These are phyloP conservation scores for Cyphomyrus plagiostoma DNA, from an alignment of 2,113 vertebrate genomes.

Conservation along the genomic window DNA sequence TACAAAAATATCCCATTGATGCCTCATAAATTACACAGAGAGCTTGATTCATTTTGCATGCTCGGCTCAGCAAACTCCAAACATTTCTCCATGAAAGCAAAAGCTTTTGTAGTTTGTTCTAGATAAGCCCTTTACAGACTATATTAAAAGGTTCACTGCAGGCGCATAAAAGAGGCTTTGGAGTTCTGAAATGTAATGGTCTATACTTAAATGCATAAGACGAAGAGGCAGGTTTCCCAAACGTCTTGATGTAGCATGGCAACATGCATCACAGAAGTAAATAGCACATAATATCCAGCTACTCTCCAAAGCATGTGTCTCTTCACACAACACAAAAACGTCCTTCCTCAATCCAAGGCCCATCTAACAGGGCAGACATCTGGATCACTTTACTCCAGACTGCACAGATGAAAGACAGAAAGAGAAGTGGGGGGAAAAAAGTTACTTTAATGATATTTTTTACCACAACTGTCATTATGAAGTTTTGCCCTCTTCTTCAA, in stretches of 20 bases:
- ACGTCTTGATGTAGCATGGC: not conserved
- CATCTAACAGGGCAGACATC: not conserved
- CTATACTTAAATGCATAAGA: not conserved
- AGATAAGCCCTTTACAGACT: not conserved
- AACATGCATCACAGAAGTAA: not conserved
- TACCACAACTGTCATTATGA: not conserved
- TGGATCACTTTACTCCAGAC: not conserved
- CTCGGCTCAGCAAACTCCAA: not conserved
- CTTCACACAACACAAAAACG: not conserved
- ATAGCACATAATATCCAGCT: not conserved
- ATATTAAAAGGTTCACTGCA: constrained; percentile 4
- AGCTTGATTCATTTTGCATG: not conserved
- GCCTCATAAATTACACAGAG: not conserved
- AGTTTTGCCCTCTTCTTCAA: not conserved
- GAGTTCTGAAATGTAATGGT: not conserved
- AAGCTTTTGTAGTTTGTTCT: not conserved
- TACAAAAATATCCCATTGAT: constrained; percentile 7
- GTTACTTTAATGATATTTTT: not conserved
- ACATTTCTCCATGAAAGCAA: not conserved
- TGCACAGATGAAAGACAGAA: not conserved
- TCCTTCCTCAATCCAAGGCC: not conserved
- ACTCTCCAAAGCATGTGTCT: not conserved
- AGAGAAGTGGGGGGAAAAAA: not conserved
- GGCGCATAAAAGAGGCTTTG: not conserved
- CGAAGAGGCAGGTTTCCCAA: not conserved